Conservation (phyloP, 2,113 vertebrate species). For the Himantopus leucocephalus region DNA sequence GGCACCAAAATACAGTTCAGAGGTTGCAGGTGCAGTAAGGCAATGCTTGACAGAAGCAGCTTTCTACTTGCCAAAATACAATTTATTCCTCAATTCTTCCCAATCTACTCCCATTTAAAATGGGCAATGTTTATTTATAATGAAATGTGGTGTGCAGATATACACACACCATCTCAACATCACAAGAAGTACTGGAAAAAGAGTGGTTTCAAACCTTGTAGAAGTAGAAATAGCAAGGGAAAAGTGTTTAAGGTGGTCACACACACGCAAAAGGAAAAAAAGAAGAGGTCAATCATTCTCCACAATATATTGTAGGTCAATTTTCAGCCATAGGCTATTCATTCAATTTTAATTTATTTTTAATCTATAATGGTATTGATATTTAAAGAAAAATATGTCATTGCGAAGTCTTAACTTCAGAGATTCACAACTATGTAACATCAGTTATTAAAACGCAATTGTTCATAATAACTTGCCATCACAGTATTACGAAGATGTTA, state of each 20-base stretch:
- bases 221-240: not conserved
- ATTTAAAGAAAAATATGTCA: not conserved
- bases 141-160: not conserved
- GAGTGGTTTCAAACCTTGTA: not conserved
- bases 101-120: not conserved
- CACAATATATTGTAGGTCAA: not conserved
- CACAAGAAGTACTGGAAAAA: not conserved
- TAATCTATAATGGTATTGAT: not conserved
- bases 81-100: not conserved
- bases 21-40: not conserved
- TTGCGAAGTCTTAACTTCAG: not conserved
- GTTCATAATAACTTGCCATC: not conserved
- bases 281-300: not conserved
- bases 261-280: not conserved
- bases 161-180: rapidly evolving
- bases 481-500: not conserved
- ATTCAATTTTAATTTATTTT: not conserved
- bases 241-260: not conserved
- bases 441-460: not conserved
- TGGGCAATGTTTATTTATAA: not conserved
- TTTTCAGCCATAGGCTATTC: not conserved
- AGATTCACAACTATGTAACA: not conserved
- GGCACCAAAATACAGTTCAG: not conserved
- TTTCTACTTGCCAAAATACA: not conserved
- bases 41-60: not conserved